Percentiles rank a stretch among this genome's conserved stretches.
Conservation (phyloP, 37 sponge, comb jelly and placozoan genomes). For the Cladorhizidae sp. region DNA sequence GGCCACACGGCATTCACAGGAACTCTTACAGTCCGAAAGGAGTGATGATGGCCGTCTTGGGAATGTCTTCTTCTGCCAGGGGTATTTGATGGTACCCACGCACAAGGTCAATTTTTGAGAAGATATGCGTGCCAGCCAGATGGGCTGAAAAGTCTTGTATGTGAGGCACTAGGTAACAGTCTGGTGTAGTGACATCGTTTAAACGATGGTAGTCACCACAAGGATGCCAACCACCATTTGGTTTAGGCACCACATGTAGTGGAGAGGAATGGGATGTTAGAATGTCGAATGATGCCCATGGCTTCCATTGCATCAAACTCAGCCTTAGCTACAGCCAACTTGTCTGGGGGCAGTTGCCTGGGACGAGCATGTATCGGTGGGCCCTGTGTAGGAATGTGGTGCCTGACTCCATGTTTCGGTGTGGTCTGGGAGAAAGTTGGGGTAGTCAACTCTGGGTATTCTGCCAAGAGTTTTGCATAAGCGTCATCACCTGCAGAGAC, state of each 20-base stretch:
- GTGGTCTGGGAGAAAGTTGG: constrained; percentile 11
- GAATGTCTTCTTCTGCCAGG: constrained; percentile 21
- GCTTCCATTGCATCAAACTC: constrained; percentile 44
- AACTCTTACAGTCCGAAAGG: background rate
- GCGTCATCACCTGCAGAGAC: background rate
- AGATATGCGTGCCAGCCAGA: background rate
- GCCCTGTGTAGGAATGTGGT: constrained; percentile 45
- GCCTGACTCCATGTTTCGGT: constrained; percentile 31
- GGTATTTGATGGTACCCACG: constrained; percentile 36
- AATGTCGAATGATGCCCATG: constrained; percentile 35
- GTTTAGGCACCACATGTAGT: constrained; percentile 53
- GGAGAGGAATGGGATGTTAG: constrained; percentile 45
- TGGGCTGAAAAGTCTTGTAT: constrained; percentile 46
- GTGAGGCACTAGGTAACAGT: too few species aligned
- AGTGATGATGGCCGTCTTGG: constrained; percentile 21
- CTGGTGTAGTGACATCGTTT: constrained; percentile 51
- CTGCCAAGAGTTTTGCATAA: constrained; percentile 7
- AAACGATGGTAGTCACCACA: constrained; percentile 62
- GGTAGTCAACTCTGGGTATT: constrained; percentile 24
- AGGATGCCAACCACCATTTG: constrained; percentile 56
- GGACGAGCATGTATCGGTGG: constrained; percentile 31
- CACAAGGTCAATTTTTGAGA: constrained; percentile 16
- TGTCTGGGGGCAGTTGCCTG: constrained; percentile 28
- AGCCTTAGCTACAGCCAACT: background rate
- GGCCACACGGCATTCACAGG: constrained; percentile 26